phyloP scores from a whole-genome alignment of 2,888 invertebrate genomes.

The Pammene aurita region DNA sequence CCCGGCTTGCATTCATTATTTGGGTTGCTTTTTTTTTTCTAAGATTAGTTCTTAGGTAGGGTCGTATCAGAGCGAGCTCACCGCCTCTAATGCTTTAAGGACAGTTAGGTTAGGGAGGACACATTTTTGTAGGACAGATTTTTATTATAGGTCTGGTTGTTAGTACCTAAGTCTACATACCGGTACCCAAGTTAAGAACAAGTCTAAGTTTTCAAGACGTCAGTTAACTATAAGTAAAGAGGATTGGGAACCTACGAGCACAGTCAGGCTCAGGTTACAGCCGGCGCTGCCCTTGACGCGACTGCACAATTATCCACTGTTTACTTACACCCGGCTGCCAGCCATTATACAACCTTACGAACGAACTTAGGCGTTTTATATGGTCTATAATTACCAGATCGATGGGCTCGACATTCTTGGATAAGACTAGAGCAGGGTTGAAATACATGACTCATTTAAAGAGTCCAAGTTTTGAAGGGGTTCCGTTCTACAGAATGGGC shows the following conservation, averaged over 20 bases:
- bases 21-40: conserved; percentile 18
- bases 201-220: neutral
- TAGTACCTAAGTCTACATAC: too few species aligned
- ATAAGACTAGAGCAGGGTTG: neutral
- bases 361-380: neutral
- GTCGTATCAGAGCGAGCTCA: neutral
- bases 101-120: too few species aligned
- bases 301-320: conserved; percentile 26
- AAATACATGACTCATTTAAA: too few species aligned
- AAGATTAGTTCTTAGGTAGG: conserved; percentile 6
- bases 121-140: too few species aligned
- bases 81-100: too few species aligned
- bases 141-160: too few species aligned
- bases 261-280: conserved; percentile 17
- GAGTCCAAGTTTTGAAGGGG: too few species aligned
- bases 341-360: conserved; percentile 3
- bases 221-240: neutral
- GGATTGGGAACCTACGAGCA: conserved; percentile 1
- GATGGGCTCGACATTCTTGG: neutral
- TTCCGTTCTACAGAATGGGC: too few species aligned
- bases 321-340: conserved; percentile 20
- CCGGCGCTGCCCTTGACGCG: conserved; percentile 29
- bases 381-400: neutral
- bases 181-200: too few species aligned
- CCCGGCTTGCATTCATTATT: conserved; percentile 58